Conservation (phyloP, 2,113 vertebrate genomes). For the Uria lomvia region DNA sequence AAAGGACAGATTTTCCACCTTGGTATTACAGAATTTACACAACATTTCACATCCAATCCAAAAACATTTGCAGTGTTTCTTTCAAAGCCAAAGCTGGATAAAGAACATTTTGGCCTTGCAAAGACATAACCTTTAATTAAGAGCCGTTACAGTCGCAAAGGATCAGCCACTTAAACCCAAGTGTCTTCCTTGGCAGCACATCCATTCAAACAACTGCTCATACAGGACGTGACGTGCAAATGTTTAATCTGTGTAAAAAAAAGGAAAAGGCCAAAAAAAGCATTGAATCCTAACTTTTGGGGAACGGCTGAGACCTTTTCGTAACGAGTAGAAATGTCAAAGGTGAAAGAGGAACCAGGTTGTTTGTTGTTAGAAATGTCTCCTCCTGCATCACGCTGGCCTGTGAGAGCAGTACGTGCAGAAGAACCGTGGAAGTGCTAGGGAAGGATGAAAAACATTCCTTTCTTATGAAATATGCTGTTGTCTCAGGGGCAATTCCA, state of each 20-base stretch:
- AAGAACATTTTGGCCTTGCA: conserved; percentile 5
- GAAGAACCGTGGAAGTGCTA: not conserved
- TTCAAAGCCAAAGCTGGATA: conserved; percentile 43
- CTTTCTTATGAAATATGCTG: not conserved
- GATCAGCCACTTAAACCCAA: conserved; percentile 2
- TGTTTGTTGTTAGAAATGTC: not conserved
- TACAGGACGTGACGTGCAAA: not conserved
- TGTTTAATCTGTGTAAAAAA: not conserved
- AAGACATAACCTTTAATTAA: not conserved
- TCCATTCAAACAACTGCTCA: not conserved
- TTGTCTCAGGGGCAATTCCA: not conserved
- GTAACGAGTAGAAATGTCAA: not conserved
- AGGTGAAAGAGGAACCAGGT: not conserved
- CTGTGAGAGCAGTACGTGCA: not conserved
- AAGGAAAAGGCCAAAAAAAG: not conserved
- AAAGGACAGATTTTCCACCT: conserved; percentile 47
- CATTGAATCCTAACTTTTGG: not conserved
- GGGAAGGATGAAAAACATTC: not conserved
- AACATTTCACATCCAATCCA: not conserved
- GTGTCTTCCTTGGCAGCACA: not conserved
- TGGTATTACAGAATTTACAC: conserved; percentile 10
- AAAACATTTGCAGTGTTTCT: conserved; percentile 15
- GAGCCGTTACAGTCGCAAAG: not conserved
- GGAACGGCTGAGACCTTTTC: not conserved
- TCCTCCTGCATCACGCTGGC: not conserved